Base-by-base conservation (phyloP, 1,140 invertebrate genomes). In the Pseudachorutes palmiensis region DNA sequence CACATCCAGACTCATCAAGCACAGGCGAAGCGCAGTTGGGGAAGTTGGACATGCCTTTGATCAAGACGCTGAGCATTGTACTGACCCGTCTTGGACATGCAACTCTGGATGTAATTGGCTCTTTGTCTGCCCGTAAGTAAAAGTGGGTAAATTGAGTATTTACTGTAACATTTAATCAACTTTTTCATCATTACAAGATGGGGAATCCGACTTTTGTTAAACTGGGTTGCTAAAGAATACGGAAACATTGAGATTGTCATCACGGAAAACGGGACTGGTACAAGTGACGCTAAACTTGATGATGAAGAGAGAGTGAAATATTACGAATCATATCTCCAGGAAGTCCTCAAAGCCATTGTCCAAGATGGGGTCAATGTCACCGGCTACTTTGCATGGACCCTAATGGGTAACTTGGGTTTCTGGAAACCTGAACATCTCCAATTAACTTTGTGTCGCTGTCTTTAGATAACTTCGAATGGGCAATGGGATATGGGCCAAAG, bases 311-410 rank as follows among this genome's bases (percentile, higher is more conserved):
- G 85, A 64, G 76, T 85, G 5, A 63, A 78, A 26, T 86, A 79
- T 70, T 82, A 80, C 59, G 78, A 80, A 75, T 49, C 58, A 14
- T 88, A 90, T 74, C 78, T 90, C n/a, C 81, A 82, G 63, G 80
- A 84, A 19, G 77, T 89, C 66, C 78, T 86, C 29, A 80, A 83
- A 71, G 86, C 88, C 0, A 82, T 90, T 2, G 71, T 84, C 45
- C 78, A 83, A 16, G 84, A 88, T 71, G 80, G 82, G 0, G 85
- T 84, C 32, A 82, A 86, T 45, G 82, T 91, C 0, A 76, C 79
- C 22, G 86, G 81, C 0, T 91, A 90, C 72, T 83, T 84, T 0
- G 79, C 83, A 49, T 91, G 89, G 88, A 86, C 85, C 68, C 75
- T 91, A 0, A 78, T 91, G 69, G 89, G 91, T 69, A 90, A 89